Evolutionary conservation across 2,888 invertebrate genomes (phyloP), one percentile per base, ranked within the genome.

Genomic region (Diogma glabrata): DNA sequence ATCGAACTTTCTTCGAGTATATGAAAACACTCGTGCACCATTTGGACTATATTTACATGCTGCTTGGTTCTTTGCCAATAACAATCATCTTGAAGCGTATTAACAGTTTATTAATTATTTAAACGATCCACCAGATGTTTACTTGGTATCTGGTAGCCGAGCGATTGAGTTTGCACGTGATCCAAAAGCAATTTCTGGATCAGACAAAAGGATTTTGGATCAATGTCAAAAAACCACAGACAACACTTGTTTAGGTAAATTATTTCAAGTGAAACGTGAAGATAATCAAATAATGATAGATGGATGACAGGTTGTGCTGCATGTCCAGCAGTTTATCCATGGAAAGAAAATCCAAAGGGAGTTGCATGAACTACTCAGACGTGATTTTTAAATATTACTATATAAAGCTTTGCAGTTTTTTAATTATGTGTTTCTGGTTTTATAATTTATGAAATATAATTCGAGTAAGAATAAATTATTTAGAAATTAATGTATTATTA

Each of bases 41-140:
- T 82, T 82, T 60, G 81, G 82, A 2, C 73, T 82, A 58, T 82
- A 75, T 61, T 64, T 81, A 47, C 83, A 84, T 60, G 78, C 82
- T 3, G 75, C 76, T 5, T 81, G 81, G 79, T 79, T 81, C 58
- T 51, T 73, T 1, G 62, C 62, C 22, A 66, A 72, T 51, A 69
- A 71, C 10, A 71, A 72, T 20, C 64, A 76, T 28, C 65, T 69
- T 8, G 63, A 66, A 1, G 81, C 78, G 2, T 73, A 77, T 28
- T 61, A 64, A 10, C 69, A 73, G 59, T 82, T 82, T 60, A 56
- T 82, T 53, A 71, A 77, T 47, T 66, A 77, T 57, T 59, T 81
- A 51, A 73, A 72, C 55, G 65, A 60, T 2, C 60, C 77, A 14
- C 61, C 70, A 4, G 81, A 82, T 59, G 77, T 75, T 1, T 82